A percentile compares a stretch with the other conserved stretches of the same genome.
phyloP scores from a whole-genome alignment of 1,140 invertebrate species.

The Drosophila tristis region DNA sequence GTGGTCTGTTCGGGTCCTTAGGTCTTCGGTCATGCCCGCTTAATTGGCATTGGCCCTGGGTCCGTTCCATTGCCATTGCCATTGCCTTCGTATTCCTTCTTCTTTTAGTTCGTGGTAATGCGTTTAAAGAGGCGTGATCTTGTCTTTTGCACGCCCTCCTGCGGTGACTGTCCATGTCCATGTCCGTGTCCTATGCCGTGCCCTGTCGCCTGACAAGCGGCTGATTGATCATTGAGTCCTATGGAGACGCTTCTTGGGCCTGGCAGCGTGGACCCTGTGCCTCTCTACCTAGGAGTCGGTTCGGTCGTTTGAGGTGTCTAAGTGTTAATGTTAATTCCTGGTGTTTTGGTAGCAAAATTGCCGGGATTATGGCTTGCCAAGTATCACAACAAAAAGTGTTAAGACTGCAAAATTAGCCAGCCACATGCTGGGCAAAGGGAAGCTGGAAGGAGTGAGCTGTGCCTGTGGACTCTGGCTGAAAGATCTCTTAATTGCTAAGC shows the following conservation, averaged over 20 bases:
- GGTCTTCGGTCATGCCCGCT: constrained; percentile 57
- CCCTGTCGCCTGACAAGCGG: constrained; percentile 44
- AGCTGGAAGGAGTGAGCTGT: constrained; percentile 15
- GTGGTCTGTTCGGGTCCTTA: constrained; percentile 25
- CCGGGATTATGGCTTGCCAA: constrained; percentile 53
- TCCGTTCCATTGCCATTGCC: constrained; percentile 31
- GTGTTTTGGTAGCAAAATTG: constrained; percentile 76
- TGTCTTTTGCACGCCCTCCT: constrained; percentile 82
- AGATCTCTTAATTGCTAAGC: constrained; percentile 65
- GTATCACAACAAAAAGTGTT: constrained; percentile 47
- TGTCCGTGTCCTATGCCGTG: not conserved
- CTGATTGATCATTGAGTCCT: constrained; percentile 75
- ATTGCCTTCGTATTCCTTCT: constrained; percentile 23
- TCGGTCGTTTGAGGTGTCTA: constrained; percentile 18
- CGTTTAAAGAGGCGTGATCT: constrained; percentile 77
- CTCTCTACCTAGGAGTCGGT: constrained; percentile 22
- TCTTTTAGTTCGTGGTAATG: constrained; percentile 53
- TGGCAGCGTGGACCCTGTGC: constrained; percentile 17
- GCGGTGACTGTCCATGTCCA: constrained; percentile 44
- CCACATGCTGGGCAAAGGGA: constrained; percentile 59
- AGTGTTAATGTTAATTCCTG: constrained; percentile 43
- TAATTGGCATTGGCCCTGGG: constrained; percentile 63
- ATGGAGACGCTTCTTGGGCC: not conserved
- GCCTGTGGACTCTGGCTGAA: not conserved
- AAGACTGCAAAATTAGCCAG: constrained; percentile 54